Percentiles rank a stretch among this genome's conserved stretches.
These are phyloP conservation scores for Epinephelus coioides DNA, from an alignment of 2,797 vertebrate genomes.

Conservation along the genomic window DNA sequence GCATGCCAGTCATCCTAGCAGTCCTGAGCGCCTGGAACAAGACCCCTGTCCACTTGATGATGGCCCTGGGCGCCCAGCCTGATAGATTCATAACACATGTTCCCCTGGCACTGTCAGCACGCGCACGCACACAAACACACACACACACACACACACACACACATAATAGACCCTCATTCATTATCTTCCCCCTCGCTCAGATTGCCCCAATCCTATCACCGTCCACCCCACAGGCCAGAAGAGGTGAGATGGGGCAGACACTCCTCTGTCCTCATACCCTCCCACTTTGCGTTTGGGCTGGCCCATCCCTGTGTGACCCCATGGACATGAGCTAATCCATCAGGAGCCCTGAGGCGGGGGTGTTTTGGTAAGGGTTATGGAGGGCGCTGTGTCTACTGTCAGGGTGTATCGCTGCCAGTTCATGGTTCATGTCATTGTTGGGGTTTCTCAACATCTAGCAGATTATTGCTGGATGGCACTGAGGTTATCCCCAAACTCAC, in stretches of 20 bases:
- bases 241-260: conserved; percentile 77
- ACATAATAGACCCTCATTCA: conserved; percentile 63
- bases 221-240: conserved; percentile 71
- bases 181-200: conserved; percentile 69
- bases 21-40: conserved; percentile 70
- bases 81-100: conserved; percentile 88
- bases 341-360: conserved; percentile 59
- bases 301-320: conserved; percentile 75
- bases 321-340: conserved; percentile 79
- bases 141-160: conserved; percentile 36
- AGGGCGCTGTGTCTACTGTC: conserved; percentile 65
- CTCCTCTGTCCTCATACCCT: conserved; percentile 55
- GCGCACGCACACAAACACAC: conserved; percentile 19
- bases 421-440: conserved; percentile 65
- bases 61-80: conserved; percentile 67
- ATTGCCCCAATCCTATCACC: conserved; percentile 70
- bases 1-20: conserved; percentile 70
- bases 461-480: conserved; percentile 51
- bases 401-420: conserved; percentile 61
- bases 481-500: conserved; percentile 40
- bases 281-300: conserved; percentile 54
- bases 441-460: conserved; percentile 61
- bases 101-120: conserved; percentile 77
- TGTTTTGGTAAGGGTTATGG: conserved; percentile 65
- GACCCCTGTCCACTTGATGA: conserved; percentile 65